Conservation (phyloP, 1,140 invertebrate species). For the Druon quercuslanigerum region DNA sequence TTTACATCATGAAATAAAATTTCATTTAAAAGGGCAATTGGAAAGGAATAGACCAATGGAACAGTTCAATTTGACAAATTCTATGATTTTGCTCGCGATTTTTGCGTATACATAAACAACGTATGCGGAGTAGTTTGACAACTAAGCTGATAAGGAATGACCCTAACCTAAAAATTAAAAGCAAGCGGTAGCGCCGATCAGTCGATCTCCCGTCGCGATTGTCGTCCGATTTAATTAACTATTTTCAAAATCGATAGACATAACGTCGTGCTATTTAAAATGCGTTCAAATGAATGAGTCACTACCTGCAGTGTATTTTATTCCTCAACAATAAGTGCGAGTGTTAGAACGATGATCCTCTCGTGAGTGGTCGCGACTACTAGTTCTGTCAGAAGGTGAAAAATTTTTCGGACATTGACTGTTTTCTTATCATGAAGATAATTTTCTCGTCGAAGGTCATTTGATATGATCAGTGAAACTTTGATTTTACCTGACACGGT, state of each 20-base stretch:
- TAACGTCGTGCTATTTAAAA: background rate
- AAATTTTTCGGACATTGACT: constrained; percentile 30
- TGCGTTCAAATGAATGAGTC: constrained; percentile 3
- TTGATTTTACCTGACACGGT: background rate
- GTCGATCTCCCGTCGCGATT: constrained; percentile 23
- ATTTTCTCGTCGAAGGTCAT: background rate
- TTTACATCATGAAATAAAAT: no score
- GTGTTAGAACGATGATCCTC: background rate
- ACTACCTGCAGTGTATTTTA: background rate
- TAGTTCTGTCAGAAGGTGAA: background rate
- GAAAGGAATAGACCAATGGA: no score
- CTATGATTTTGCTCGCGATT: background rate
- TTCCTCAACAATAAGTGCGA: background rate
- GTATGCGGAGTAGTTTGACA: background rate
- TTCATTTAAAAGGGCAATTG: no score
- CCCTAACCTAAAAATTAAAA: constrained; percentile 12
- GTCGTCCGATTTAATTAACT: constrained; percentile 9
- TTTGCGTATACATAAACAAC: no score
- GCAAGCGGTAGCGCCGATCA: constrained; percentile 15
- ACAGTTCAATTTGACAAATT: no score
- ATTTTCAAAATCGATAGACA: constrained; percentile 14
- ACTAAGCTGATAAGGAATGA: background rate
- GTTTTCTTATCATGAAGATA: constrained; percentile 3
- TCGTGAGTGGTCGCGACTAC: background rate
- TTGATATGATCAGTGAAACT: constrained; percentile 19